Conservation (phyloP, 2,113 vertebrate genomes). For the Tragelaphus buxtoni region DNA sequence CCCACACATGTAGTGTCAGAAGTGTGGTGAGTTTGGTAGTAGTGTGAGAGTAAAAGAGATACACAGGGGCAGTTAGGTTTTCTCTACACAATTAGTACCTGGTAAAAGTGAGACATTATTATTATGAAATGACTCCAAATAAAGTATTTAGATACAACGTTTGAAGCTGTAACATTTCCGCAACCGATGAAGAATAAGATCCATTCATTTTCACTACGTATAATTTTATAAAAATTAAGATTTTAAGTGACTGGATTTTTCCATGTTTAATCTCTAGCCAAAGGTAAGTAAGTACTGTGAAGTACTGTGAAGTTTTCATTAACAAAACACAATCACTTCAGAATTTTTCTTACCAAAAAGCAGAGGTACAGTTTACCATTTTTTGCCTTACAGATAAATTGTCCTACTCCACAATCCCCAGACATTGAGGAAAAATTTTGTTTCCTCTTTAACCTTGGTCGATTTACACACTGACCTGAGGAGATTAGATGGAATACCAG, state of each 20-base stretch:
- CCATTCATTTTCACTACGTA: background rate
- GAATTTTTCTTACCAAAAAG: background rate
- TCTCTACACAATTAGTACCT: background rate
- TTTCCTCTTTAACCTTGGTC: background rate
- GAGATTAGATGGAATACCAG: background rate
- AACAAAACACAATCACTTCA: background rate
- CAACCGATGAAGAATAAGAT: background rate
- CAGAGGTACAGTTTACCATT: background rate
- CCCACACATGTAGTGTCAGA: background rate
- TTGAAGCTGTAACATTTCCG: background rate
- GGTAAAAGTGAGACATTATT: background rate
- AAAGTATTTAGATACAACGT: background rate
- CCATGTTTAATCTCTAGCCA: background rate
- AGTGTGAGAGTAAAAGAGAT: background rate
- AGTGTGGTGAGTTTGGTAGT: background rate
- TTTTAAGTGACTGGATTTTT: background rate
- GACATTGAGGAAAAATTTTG: background rate
- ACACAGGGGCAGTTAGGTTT: background rate
- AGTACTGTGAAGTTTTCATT: background rate
- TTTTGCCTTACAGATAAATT: background rate
- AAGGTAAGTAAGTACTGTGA: background rate
- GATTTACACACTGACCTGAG: background rate
- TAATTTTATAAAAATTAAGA: slow-evolving; percentile 13
- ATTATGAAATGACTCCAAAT: background rate
- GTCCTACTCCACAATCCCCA: background rate